These are phyloP conservation scores for Palaemon carinicauda DNA, from an alignment of 1,140 invertebrate species.

Conservation along the genomic window DNA sequence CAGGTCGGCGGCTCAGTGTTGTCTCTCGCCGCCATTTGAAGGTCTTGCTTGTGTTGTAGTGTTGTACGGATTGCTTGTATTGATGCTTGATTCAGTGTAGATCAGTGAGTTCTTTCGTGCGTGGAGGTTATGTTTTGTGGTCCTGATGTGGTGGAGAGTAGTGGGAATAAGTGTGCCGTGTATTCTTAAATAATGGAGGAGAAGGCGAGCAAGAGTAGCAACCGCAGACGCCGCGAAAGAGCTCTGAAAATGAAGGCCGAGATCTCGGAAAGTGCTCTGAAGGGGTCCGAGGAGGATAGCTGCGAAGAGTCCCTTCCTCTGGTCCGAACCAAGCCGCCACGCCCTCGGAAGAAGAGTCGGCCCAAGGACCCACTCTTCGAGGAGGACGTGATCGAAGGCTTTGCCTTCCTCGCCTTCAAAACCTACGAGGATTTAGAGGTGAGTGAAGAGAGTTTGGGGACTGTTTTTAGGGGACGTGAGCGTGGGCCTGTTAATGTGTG, in stretches of 20 bases:
- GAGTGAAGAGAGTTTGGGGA: background rate
- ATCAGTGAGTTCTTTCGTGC: conserved; percentile 39
- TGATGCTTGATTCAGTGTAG: conserved; percentile 49
- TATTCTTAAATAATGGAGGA: conserved; percentile 45
- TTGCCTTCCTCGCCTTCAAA: conserved; percentile 56
- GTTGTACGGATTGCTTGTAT: conserved; percentile 34
- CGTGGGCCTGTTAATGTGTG: too few species aligned
- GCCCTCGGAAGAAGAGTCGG: conserved; percentile 39
- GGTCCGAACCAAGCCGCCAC: conserved; percentile 47
- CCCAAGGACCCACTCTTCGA: conserved; percentile 49
- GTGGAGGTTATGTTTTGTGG: conserved; percentile 43
- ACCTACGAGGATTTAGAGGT: conserved; percentile 56
- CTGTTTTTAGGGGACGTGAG: too few species aligned
- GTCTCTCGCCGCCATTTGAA: conserved; percentile 51
- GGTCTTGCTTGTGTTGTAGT: conserved; percentile 41
- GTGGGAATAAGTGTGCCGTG: conserved; percentile 51
- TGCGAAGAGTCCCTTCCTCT: conserved; percentile 44
- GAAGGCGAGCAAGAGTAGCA: conserved; percentile 45
- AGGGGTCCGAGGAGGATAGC: conserved; percentile 47
- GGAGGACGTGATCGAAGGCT: conserved; percentile 56
- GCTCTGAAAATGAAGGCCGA: conserved; percentile 53
- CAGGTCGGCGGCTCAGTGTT: conserved; percentile 44
- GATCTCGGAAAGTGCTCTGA: conserved; percentile 41
- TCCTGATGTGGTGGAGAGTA: conserved; percentile 48
- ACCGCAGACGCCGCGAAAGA: conserved; percentile 54